A percentile compares a stretch with the other conserved stretches of the same genome.
Evolutionary conservation across 2,888 invertebrate genomes (phyloP).

Genomic region (Pseudococcus longispinus): DNA sequence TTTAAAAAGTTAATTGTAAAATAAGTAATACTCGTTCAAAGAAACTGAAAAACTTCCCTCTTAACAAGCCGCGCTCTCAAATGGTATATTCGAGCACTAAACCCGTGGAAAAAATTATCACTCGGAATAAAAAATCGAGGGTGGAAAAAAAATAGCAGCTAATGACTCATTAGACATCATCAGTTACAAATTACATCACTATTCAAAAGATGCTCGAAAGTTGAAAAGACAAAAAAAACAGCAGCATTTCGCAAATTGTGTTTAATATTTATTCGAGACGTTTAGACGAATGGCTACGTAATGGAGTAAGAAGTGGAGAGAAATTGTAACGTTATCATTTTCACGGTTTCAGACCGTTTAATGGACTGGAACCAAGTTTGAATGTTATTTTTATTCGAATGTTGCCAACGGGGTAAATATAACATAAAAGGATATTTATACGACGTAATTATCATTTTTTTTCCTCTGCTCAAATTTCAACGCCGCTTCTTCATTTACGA

Average conservation of each 20-base stretch:
- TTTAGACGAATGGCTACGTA: not conserved
- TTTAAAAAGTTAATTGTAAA: too few relatives aligned
- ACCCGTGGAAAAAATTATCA: not conserved
- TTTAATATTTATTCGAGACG: conserved; percentile 40
- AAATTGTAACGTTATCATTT: conserved; percentile 45
- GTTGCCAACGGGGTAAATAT: conserved; percentile 46
- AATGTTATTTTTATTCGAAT: conserved; percentile 49
- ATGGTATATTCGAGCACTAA: not conserved
- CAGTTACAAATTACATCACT: conserved; percentile 37
- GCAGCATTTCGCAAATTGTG: conserved; percentile 14
- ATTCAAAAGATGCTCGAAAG: conserved; percentile 41
- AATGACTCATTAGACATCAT: conserved; percentile 43
- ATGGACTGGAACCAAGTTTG: conserved; percentile 36
- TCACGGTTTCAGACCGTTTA: conserved; percentile 50
- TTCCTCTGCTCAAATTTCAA: not conserved
- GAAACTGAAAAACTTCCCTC: not conserved
- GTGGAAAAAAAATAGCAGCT: not conserved
- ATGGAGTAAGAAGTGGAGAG: conserved; percentile 12
- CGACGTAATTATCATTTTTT: conserved; percentile 43
- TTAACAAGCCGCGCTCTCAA: not conserved
- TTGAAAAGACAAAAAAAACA: conserved; percentile 33
- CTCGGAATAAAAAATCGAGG: not conserved
- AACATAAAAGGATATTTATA: conserved; percentile 34
- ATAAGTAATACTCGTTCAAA: not conserved
- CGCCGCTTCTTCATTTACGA: not conserved